Evolutionary conservation across 2,888 invertebrate genomes (phyloP).

Genomic region (Drosophila formosana): DNA sequence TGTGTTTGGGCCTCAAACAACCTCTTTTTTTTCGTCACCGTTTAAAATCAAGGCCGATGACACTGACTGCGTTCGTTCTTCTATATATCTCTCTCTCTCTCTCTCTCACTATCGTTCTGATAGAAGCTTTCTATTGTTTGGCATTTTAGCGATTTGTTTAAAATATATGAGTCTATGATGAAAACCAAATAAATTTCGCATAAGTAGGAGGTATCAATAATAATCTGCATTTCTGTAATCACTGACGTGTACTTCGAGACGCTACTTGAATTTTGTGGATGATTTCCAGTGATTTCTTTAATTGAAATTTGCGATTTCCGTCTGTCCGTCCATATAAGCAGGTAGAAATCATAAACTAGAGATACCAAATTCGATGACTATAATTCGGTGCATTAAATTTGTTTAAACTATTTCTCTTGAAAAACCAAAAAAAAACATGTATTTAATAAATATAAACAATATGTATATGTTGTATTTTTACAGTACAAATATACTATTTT

Average conservation of each 20-base stretch:
- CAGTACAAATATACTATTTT: too few relatives aligned
- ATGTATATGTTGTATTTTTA: too few relatives aligned
- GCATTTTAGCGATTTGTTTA: slow-evolving; percentile 10
- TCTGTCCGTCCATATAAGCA: background rate
- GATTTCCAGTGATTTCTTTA: slow-evolving; percentile 5
- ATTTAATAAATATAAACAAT: too few relatives aligned
- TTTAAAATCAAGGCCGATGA: slow-evolving; percentile 49
- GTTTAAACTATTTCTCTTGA: background rate
- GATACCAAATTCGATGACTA: background rate
- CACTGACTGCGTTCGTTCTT: slow-evolving; percentile 9
- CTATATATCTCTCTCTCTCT: background rate
- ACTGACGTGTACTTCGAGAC: slow-evolving; percentile 48
- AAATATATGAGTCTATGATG: slow-evolving; percentile 20
- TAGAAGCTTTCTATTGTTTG: slow-evolving; percentile 7
- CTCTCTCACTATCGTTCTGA: background rate
- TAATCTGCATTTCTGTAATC: slow-evolving; percentile 22
- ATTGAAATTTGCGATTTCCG: background rate
- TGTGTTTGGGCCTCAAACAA: slow-evolving; percentile 38
- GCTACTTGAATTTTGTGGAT: background rate
- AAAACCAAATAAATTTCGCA: slow-evolving; percentile 18
- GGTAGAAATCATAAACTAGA: background rate
- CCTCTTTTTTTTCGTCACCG: slow-evolving; percentile 23
- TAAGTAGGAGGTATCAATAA: slow-evolving; percentile 8
- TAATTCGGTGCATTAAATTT: background rate
- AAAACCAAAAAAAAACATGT: too few relatives aligned